A percentile compares a stretch with the other conserved stretches of the same genome.
These are phyloP conservation scores for Cyclura pinguis DNA, from an alignment of 2,797 vertebrate genomes.

Conservation along the genomic window DNA sequence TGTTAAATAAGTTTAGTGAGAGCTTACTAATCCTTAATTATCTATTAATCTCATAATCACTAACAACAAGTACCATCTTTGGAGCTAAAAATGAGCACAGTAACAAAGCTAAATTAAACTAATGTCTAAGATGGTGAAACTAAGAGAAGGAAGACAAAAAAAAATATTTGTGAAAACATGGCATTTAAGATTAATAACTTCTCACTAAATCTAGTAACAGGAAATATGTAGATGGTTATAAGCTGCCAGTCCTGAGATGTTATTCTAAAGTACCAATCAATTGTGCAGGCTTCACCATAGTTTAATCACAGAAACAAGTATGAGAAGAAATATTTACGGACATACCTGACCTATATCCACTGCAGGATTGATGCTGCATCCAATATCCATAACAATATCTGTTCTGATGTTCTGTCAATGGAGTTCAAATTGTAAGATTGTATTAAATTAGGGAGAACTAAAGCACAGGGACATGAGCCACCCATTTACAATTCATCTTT, in stretches of 20 bases:
- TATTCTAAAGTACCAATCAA: background rate
- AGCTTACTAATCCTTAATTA: no score
- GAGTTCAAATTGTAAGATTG: slow-evolving; percentile 41
- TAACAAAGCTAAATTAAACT: no score
- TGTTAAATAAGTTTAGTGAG: no score
- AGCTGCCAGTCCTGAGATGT: background rate
- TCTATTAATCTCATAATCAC: no score
- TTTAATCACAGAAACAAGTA: slow-evolving; percentile 3
- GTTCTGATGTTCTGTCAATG: slow-evolving; percentile 79
- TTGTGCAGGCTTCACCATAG: background rate
- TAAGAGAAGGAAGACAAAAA: no score
- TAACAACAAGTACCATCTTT: no score
- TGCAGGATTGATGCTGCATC: slow-evolving; percentile 81
- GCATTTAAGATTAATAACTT: background rate
- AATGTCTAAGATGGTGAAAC: no score
- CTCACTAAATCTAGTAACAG: background rate
- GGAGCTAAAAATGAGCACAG: no score
- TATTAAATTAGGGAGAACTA: background rate
- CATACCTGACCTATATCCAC: slow-evolving; percentile 82
- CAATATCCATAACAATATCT: slow-evolving; percentile 82
- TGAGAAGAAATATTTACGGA: slow-evolving; percentile 26
- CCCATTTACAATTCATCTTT: background rate
- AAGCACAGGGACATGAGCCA: background rate
- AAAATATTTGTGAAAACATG: no score
- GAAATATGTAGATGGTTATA: background rate